A percentile compares a stretch with the other conserved stretches of the same genome.
These are phyloP conservation scores for Himalopsyche japonica DNA, from an alignment of 2,888 invertebrate genomes.

Conservation along the genomic window DNA sequence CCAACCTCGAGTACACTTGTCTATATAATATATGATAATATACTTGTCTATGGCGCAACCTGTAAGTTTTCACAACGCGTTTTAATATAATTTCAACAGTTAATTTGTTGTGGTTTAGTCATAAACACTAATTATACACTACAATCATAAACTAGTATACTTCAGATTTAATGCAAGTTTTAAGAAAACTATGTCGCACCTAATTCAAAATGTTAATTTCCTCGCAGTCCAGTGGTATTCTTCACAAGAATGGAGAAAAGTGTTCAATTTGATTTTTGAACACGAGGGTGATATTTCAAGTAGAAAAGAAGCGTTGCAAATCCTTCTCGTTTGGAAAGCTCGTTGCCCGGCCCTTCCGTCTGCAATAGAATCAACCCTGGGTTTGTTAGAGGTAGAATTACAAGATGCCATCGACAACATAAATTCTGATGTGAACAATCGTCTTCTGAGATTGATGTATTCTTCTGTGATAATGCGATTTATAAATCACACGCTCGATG, in stretches of 20 bases:
- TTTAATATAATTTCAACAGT: too few species aligned
- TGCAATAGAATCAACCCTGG: constrained; percentile 65
- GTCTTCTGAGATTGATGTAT: constrained; percentile 61
- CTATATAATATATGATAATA: too few species aligned
- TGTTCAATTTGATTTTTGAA: constrained; percentile 55
- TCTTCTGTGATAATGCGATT: constrained; percentile 69
- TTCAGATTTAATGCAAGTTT: too few species aligned
- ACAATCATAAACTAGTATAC: too few species aligned
- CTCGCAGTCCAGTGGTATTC: constrained; percentile 53
- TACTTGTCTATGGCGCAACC: too few species aligned
- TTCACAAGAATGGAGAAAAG: constrained; percentile 59
- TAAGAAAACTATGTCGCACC: not conserved
- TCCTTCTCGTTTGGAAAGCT: constrained; percentile 62
- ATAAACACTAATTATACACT: too few species aligned
- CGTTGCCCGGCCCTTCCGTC: constrained; percentile 61
- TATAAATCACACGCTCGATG: constrained; percentile 65
- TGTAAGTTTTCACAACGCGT: too few species aligned
- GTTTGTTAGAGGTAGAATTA: constrained; percentile 59
- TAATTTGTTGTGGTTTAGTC: too few species aligned
- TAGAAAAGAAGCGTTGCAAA: constrained; percentile 53
- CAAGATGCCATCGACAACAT: constrained; percentile 47
- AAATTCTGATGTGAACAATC: constrained; percentile 49
- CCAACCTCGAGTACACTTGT: too few species aligned
- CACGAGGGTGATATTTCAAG: constrained; percentile 44
- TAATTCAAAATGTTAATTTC: not conserved